phyloP scores from a whole-genome alignment of 2,797 vertebrate species.

The Myotis planiceps region DNA sequence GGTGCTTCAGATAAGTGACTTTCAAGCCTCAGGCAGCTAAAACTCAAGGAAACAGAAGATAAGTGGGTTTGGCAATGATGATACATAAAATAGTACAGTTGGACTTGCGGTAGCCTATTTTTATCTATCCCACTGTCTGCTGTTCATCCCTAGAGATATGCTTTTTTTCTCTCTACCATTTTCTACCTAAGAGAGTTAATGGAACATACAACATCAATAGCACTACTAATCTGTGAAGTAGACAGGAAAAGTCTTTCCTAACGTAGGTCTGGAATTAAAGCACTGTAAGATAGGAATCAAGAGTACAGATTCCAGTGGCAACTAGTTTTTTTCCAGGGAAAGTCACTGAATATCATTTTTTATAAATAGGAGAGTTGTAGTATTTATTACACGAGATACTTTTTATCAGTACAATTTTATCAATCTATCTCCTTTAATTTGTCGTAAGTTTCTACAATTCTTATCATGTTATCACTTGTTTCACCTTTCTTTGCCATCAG shows the following conservation, averaged over 20 bases:
- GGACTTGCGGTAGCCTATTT: constrained; percentile 36
- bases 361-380: background rate
- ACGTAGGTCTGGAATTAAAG: constrained; percentile 3
- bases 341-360: background rate
- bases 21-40: constrained; percentile 48
- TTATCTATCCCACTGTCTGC: constrained; percentile 35
- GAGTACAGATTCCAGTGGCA: background rate
- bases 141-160: background rate
- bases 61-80: constrained; percentile 54
- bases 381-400: background rate
- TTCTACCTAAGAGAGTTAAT: constrained; percentile 40
- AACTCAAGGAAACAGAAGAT: constrained; percentile 60
- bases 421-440: background rate
- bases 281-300: background rate
- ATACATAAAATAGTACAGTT: constrained; percentile 17
- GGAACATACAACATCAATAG: constrained; percentile 36
- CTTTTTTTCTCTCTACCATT: constrained; percentile 46
- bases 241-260: background rate
- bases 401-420: background rate
- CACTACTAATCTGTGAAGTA: constrained; percentile 4
- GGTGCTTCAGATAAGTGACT: constrained; percentile 23
- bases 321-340: background rate
- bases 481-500: background rate
- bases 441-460: background rate
- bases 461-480: background rate